These are phyloP conservation scores for Nycticryphes semicollaris DNA, from an alignment of 2,113 vertebrate genomes.

Conservation along the genomic window DNA sequence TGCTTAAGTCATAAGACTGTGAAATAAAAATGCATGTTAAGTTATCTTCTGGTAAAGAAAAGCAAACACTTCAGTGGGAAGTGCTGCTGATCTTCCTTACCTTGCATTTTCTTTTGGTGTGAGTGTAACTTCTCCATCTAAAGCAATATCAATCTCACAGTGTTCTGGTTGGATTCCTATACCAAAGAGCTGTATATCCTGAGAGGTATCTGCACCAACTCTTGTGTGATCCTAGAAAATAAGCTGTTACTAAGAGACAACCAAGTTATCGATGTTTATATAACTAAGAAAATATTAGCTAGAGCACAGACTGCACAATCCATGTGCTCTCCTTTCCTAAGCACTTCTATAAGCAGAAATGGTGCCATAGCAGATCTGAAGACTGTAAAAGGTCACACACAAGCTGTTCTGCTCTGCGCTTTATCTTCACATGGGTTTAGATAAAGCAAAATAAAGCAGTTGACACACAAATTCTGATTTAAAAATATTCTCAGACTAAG, in stretches of 20 bases:
- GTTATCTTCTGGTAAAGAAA: not conserved
- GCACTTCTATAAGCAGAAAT: not conserved
- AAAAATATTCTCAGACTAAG: not conserved
- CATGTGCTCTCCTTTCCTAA: not conserved
- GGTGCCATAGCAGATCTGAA: not conserved
- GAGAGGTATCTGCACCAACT: conserved; percentile 94
- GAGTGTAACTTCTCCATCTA: conserved; percentile 90
- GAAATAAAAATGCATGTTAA: not conserved
- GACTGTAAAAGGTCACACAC: not conserved
- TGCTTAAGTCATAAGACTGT: not conserved
- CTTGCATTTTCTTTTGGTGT: conserved; percentile 89
- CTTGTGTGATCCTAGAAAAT: conserved; percentile 86
- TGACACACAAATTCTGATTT: not conserved
- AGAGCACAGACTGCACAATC: not conserved
- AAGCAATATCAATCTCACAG: conserved; percentile 88
- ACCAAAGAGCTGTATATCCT: conserved; percentile 98
- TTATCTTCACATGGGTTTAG: not conserved
- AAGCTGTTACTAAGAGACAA: conserved; percentile 11
- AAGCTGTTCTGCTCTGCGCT: not conserved
- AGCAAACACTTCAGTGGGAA: not conserved
- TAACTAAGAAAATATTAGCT: not conserved
- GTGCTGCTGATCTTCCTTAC: conserved; percentile 68
- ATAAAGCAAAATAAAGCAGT: not conserved
- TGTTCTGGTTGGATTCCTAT: conserved; percentile 96
- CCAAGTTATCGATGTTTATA: not conserved